These are phyloP conservation scores for Pedicia rivosa DNA, from an alignment of 2,888 invertebrate genomes.

Conservation along the genomic window DNA sequence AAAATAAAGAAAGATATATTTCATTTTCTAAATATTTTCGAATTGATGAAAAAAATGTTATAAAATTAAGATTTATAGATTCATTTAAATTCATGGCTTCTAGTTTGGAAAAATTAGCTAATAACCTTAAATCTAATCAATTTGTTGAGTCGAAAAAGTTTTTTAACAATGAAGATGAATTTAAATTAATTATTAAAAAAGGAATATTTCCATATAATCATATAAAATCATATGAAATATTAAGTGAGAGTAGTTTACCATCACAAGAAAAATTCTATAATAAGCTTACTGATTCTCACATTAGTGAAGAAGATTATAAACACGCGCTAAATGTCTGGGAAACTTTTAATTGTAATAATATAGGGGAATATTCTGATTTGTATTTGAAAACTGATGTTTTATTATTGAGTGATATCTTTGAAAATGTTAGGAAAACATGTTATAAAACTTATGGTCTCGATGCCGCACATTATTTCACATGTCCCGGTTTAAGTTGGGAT, in stretches of 20 bases:
- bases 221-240: constrained; percentile 12
- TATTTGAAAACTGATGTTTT: constrained; percentile 21
- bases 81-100: constrained; percentile 7
- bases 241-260: constrained; percentile 13
- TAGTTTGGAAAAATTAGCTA: constrained; percentile 6
- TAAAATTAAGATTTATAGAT: constrained; percentile 10
- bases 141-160: too few relatives aligned
- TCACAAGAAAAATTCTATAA: constrained; percentile 14
- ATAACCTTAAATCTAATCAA: constrained; percentile 2
- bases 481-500: constrained; percentile 18
- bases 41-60: constrained; percentile 8
- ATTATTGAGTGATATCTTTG: constrained; percentile 19
- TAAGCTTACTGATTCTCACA: constrained; percentile 12
- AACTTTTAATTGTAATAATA: constrained; percentile 16
- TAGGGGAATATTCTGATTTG: constrained; percentile 21
- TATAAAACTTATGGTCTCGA: constrained; percentile 12
- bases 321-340: constrained; percentile 21
- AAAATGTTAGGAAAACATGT: constrained; percentile 3
- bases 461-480: constrained; percentile 16
- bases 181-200: constrained; percentile 15
- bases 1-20: constrained; percentile 19
- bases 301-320: constrained; percentile 16
- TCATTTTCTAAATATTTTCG: constrained; percentile 17
- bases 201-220: constrained; percentile 21
- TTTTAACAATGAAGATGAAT: constrained; percentile 7